Evolutionary conservation across 1,140 invertebrate species (phyloP), one percentile per base, ranked within the genome.

Genomic region (Penaeus chinensis): DNA sequence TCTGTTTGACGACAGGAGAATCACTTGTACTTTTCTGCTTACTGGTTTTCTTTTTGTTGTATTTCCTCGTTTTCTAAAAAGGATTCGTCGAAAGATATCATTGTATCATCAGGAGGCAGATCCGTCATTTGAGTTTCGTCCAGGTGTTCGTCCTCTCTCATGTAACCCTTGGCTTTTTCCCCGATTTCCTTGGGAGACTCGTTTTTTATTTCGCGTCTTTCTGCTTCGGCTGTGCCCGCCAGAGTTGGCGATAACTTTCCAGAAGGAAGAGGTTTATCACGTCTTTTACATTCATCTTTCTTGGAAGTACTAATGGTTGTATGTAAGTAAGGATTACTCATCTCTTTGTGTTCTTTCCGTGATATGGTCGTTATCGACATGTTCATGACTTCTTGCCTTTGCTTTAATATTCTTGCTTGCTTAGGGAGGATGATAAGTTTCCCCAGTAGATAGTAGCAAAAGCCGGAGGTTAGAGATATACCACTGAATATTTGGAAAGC

Each of bases 401-500:
- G 69, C 63, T 63, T 65, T 19, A 86, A 79, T 13, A 24, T 60
- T 37, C 37, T 83, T 22, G 81, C 81, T 0, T 83, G 71, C 18
- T 74, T 32, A 2, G 89, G 89, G 11, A 85, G 24, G 76, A 90
- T 82, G 74, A 78, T n/a, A 47, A 90, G 74, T 62, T 90, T 90
- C 32, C 84, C 87, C 37, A 87, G 24, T 19, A 90, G 54, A 60
- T 89, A 90, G 61, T 90, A 90, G 24, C 54, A 27, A 71, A 90
- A 89, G 18, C 84, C 89, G 42, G 79, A 60, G 4, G 60, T 47
- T 3, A 89, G 24, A 10, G 89, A 47, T 66, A 84, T 65, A 27
- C 89, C 87, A 37, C 87, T 89, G 82, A 90, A 90, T 27, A 90
- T 84, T 79, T 88, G 89, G 63, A 90, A 90, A 20, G 89, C 71